Evolutionary conservation across 2,797 vertebrate species (phyloP), one percentile per base, ranked within the genome.

Genomic region (Gastrophryne carolinensis): DNA sequence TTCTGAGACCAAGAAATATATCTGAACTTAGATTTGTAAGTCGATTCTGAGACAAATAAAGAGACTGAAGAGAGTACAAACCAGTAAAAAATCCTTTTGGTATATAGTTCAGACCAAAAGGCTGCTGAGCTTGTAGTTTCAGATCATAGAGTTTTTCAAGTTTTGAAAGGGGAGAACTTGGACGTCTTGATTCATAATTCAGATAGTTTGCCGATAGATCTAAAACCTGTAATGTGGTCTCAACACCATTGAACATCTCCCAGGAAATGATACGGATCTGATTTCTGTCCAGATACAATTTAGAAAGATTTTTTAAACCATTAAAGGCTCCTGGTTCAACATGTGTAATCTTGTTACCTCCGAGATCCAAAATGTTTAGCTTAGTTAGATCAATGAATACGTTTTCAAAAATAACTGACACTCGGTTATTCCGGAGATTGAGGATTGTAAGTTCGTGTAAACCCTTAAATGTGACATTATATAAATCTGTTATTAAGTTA

Each of bases 221-320:
- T 71, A 95, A 77, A 6, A 89, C 84, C 71, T 83, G 80, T 30
- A 92, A 81, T 15, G 88, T 92, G 73, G 83, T 78, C 78, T 84
- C 79, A 78, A 92, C 89, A 10, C 65, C 75, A 1, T 0, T 19
- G 79, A 91, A 89, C 26, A 83, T 2, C 0, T 37, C 61, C 0
- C 32, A 32, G 0, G 85, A 84, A 23, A 95, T 92, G 29, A 69
- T 3, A 79, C 80, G 84, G 3, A 96, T 84, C 15, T 83, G 82
- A 81, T 96, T 97, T 57, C 88, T 84, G 71, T 94, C 91, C 44
- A 97, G 81, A 69, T 95, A 93, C 7, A 97, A 85, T 2, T 92
- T 90, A 4, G 67, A 62, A 0, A 95, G 81, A 11, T 63, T 84
- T 73, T 70, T 62, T 19, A 96, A 84, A 8, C 92, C 93, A 41